phyloP scores from a whole-genome alignment of 2,113 vertebrate genomes.

The Heterocephalus glaber region DNA sequence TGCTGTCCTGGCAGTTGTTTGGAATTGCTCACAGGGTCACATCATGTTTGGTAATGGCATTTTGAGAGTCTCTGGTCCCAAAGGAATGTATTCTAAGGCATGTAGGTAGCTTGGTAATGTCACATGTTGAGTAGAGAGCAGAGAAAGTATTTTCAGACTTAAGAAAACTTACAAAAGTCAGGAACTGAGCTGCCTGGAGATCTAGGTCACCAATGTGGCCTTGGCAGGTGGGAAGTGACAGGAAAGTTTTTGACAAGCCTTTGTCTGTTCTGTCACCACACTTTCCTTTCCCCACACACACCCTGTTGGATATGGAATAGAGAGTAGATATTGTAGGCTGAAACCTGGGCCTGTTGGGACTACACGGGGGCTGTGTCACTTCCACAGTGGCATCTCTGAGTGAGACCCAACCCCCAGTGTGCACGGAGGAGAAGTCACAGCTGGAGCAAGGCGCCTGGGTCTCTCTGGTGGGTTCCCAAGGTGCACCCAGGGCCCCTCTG shows the following conservation, averaged over 20 bases:
- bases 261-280: background rate
- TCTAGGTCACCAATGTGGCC: background rate
- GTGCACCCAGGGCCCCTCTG: background rate
- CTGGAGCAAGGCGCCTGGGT: conserved; percentile 18
- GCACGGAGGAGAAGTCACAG: conserved; percentile 44
- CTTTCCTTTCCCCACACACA: conserved; percentile 32
- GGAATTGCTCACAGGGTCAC: background rate
- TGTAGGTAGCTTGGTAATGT: background rate
- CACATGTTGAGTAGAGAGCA: background rate
- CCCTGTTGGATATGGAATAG: conserved; percentile 52
- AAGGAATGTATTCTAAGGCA: background rate
- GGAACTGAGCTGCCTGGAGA: conserved; percentile 41
- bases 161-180: conserved; percentile 34
- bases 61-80: background rate
- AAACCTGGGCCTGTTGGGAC: conserved; percentile 69
- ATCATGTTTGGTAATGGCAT: background rate
- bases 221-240: background rate
- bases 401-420: conserved; percentile 46
- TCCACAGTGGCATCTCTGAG: conserved; percentile 57
- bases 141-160: conserved; percentile 13
- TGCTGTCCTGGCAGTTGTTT: background rate
- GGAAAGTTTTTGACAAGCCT: conserved; percentile 38
- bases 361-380: too few relatives aligned
- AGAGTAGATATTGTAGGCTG: conserved; percentile 49
- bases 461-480: conserved; percentile 27